These are phyloP conservation scores for Liodrosophila aerea DNA, from an alignment of 2,888 invertebrate genomes.

Conservation along the genomic window DNA sequence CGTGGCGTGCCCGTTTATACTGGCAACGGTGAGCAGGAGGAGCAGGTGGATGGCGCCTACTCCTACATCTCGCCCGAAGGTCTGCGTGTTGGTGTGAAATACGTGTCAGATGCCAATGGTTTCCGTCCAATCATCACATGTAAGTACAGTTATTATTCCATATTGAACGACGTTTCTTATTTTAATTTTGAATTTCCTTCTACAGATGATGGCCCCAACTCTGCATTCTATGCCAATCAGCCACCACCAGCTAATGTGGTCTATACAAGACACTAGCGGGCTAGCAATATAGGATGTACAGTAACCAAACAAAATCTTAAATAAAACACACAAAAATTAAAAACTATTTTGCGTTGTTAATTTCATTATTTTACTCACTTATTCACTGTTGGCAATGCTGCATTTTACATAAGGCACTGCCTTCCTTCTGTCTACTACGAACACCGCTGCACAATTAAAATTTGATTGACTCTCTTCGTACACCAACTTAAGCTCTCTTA, in stretches of 20 bases:
- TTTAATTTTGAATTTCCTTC: slow-evolving; percentile 2
- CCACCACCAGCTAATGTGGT: slow-evolving; percentile 69
- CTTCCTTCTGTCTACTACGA: too few relatives aligned
- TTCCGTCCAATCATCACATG: slow-evolving; percentile 78
- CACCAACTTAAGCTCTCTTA: too few relatives aligned
- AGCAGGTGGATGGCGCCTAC: slow-evolving; percentile 78
- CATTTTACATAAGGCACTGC: too few relatives aligned
- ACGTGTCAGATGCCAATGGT: slow-evolving; percentile 78
- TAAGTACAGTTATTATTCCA: slow-evolving; percentile 47
- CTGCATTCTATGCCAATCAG: slow-evolving; percentile 57
- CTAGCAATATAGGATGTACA: background rate
- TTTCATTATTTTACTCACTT: too few relatives aligned
- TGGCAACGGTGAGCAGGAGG: slow-evolving; percentile 57
- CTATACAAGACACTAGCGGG: slow-evolving; percentile 50
- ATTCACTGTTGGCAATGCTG: too few relatives aligned
- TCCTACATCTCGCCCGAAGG: slow-evolving; percentile 79
- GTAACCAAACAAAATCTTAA: background rate
- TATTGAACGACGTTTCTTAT: background rate
- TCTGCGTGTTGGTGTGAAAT: slow-evolving; percentile 74
- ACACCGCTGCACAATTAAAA: too few relatives aligned
- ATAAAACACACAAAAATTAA: slow-evolving; percentile 3
- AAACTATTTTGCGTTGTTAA: background rate
- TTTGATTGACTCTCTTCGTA: too few relatives aligned
- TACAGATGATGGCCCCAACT: slow-evolving; percentile 71
- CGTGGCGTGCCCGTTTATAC: slow-evolving; percentile 57